A percentile compares a stretch with the other conserved stretches of the same genome.
Evolutionary conservation across 2,888 invertebrate genomes (phyloP).

Genomic region (Ennomos quercinarius): DNA sequence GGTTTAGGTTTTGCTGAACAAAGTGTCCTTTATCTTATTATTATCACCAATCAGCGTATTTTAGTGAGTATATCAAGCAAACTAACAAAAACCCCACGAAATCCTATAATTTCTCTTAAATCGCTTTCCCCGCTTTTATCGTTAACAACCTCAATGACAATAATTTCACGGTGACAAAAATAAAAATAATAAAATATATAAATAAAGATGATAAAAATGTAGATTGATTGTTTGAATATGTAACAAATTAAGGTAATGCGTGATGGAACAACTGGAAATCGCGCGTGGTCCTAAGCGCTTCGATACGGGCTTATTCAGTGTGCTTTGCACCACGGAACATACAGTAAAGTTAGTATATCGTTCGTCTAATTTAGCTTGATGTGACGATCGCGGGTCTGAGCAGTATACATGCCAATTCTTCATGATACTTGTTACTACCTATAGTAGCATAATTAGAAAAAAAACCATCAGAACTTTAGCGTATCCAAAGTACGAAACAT

Average conservation of each 20-base stretch:
- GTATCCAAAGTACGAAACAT: too few species aligned
- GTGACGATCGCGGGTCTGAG: slow-evolving; percentile 3
- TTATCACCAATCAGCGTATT: too few species aligned
- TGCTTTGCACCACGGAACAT: slow-evolving; percentile 7
- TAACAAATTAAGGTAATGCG: slow-evolving; percentile 32
- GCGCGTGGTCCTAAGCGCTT: slow-evolving; percentile 6
- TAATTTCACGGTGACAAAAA: slow-evolving; percentile 6
- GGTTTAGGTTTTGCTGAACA: too few species aligned
- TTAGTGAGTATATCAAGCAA: too few species aligned
- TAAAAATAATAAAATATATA: too few species aligned
- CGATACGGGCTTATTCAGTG: slow-evolving; percentile 27
- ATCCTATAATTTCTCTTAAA: not conserved
- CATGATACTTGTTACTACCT: too few species aligned
- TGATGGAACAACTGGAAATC: slow-evolving; percentile 6
- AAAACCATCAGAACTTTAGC: too few species aligned
- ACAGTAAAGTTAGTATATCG: not conserved
- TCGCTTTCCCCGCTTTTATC: not conserved
- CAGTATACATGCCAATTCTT: too few species aligned
- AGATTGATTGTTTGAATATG: slow-evolving; percentile 35
- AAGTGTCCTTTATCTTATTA: too few species aligned
- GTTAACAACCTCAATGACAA: slow-evolving; percentile 4
- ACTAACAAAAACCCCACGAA: too few species aligned
- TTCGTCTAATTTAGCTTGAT: slow-evolving; percentile 21
- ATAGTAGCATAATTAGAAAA: too few species aligned
- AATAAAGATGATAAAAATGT: slow-evolving; percentile 35